Conservation (phyloP, 2,797 vertebrate genomes). For the Amblyraja radiata region DNA sequence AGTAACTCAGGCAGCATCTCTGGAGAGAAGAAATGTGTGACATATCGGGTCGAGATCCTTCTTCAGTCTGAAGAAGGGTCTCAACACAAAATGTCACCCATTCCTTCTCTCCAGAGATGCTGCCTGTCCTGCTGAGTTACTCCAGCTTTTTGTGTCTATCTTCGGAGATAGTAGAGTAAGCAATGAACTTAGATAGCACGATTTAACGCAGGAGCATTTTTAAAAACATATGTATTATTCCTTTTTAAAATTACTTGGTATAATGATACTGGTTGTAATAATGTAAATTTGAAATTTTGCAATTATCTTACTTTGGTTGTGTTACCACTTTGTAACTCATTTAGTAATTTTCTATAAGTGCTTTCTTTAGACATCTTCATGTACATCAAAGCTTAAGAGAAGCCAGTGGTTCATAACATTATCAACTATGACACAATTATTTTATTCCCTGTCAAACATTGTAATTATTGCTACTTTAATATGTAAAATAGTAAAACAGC, state of each 20-base stretch:
- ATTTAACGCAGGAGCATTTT: not conserved
- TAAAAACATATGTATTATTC: not conserved
- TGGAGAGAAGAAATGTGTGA: too few species aligned
- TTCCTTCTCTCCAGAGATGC: too few species aligned
- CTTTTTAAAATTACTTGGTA: not conserved
- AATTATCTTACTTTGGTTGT: not conserved
- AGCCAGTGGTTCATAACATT: not conserved
- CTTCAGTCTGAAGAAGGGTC: too few species aligned
- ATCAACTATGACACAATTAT: not conserved
- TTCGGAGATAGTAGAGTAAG: not conserved
- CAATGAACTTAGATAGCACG: not conserved
- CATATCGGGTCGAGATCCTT: too few species aligned
- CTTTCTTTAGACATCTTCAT: not conserved
- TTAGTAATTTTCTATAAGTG: not conserved
- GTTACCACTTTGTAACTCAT: not conserved
- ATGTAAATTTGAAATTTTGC: not conserved
- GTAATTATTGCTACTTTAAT: not conserved
- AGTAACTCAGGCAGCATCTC: too few species aligned
- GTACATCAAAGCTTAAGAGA: not conserved
- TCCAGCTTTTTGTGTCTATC: too few species aligned
- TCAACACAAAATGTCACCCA: too few species aligned
- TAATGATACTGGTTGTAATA: not conserved
- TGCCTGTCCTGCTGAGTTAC: too few species aligned
- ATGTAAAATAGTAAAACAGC: not conserved
- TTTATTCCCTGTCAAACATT: not conserved